A percentile compares a stretch with the other conserved stretches of the same genome.
phyloP scores from a whole-genome alignment of 2,113 vertebrate species.

The Alethe castanea region DNA sequence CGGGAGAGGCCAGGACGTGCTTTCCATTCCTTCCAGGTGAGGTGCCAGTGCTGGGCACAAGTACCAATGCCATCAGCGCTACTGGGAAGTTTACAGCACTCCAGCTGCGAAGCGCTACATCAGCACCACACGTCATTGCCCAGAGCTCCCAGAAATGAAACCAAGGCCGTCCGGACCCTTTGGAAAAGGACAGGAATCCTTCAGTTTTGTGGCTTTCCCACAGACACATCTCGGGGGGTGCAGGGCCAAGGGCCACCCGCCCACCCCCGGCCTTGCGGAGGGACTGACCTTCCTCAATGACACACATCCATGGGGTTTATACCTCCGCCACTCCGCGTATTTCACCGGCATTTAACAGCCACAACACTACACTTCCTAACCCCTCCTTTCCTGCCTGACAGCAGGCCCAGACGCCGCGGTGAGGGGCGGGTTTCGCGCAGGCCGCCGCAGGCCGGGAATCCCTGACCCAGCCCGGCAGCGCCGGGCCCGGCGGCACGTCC shows the following conservation, averaged over 20 bases:
- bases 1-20: neutral
- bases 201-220: fast-evolving
- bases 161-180: neutral
- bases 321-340: fast-evolving
- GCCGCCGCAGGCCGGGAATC: neutral
- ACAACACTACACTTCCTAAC: neutral
- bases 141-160: neutral
- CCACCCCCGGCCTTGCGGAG: neutral
- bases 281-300: neutral
- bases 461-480: neutral
- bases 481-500: neutral
- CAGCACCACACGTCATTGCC: neutral
- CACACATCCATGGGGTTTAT: fast-evolving
- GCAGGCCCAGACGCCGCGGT: neutral
- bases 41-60: neutral
- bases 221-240: neutral
- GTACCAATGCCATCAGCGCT: neutral
- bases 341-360: neutral
- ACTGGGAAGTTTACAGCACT: neutral
- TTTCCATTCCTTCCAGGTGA: neutral
- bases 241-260: neutral
- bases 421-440: neutral
- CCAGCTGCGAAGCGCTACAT: neutral
- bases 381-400: neutral
- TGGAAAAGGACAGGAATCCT: neutral